Evolutionary conservation across 2,797 vertebrate species (phyloP).

Genomic region (Manis crassicaudata): DNA sequence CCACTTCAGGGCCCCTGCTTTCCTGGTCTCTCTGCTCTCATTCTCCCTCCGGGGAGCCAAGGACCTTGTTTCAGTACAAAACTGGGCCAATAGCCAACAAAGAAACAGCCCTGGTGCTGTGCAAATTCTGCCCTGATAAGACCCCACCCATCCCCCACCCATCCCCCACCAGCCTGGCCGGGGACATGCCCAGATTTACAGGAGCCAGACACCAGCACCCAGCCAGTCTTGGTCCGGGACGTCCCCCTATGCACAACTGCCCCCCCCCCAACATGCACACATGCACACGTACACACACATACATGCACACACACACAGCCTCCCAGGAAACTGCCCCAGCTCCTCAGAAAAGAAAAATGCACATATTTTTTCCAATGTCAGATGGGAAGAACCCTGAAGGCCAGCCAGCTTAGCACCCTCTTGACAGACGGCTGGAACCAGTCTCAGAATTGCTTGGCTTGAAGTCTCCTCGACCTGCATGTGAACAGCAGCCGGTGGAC

Average conservation of each 20-base stretch:
- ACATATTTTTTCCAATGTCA: slow-evolving; percentile 3
- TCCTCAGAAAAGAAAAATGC: slow-evolving; percentile 13
- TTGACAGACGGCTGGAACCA: neutral
- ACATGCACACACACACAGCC: neutral
- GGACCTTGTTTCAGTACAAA: neutral
- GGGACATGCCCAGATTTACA: accelerated
- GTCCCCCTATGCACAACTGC: neutral
- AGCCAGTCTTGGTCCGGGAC: neutral
- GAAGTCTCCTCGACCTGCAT: neutral
- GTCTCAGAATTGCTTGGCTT: neutral
- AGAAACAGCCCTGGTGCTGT: neutral
- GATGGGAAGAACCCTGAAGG: slow-evolving; percentile 17
- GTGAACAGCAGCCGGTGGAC: neutral
- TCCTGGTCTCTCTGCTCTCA: neutral
- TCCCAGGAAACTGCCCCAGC: neutral
- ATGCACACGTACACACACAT: neutral
- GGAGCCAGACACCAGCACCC: neutral
- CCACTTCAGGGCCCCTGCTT: neutral
- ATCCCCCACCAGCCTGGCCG: neutral
- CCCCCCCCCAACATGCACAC: neutral
- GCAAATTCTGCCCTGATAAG: neutral
- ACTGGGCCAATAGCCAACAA: neutral
- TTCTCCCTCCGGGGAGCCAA: neutral
- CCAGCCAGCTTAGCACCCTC: neutral
- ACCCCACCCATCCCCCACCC: too few species aligned